Conservation (phyloP, 2,113 vertebrate genomes). For the Varanus komodoensis region DNA sequence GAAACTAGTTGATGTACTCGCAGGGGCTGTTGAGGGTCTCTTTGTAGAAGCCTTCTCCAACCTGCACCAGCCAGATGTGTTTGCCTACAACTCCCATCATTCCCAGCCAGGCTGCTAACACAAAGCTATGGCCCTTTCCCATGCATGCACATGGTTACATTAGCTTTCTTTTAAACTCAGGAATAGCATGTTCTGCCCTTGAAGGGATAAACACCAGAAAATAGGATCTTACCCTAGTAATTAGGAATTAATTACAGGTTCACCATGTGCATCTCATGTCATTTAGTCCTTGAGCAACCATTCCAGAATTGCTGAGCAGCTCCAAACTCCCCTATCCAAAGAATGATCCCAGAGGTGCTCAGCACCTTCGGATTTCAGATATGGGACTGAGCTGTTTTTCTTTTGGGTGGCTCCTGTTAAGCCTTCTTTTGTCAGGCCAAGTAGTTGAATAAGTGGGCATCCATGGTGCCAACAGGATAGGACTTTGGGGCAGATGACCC, state of each 20-base stretch:
- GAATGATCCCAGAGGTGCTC: background rate
- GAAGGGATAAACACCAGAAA: background rate
- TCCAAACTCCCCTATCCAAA: background rate
- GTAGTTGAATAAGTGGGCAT: background rate
- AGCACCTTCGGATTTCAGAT: conserved; percentile 8
- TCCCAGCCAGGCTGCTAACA: background rate
- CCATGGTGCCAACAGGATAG: background rate
- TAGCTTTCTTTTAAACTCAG: background rate
- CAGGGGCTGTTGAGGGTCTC: background rate
- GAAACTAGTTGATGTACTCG: background rate
- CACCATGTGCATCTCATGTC: conserved; percentile 13
- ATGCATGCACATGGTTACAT: background rate
- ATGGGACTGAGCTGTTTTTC: background rate
- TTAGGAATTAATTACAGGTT: background rate
- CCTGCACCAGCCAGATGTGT: too few relatives aligned
- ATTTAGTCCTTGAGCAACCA: background rate
- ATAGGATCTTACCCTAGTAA: background rate
- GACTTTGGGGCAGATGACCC: background rate
- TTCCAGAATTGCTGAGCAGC: background rate
- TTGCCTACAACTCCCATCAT: too few relatives aligned
- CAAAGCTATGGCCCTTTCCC: background rate
- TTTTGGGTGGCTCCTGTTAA: background rate
- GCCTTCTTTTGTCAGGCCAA: background rate
- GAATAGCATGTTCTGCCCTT: background rate
- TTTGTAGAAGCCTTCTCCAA: background rate